These are phyloP conservation scores for Drosophila carrolli DNA, from an alignment of 1,140 invertebrate species.

Conservation along the genomic window DNA sequence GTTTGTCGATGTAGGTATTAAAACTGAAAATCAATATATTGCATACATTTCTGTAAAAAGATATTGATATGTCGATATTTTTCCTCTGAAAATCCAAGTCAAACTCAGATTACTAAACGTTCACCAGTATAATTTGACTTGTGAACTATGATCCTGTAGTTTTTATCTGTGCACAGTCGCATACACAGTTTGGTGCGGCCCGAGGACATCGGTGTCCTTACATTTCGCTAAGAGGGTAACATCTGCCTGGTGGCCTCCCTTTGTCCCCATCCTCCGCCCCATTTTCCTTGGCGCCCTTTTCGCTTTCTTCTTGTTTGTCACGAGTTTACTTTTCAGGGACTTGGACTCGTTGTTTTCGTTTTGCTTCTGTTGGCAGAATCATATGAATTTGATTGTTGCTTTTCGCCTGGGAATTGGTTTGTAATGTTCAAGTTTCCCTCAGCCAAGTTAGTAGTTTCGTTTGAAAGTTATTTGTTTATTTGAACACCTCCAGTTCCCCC, in stretches of 20 bases:
- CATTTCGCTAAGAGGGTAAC: conserved; percentile 43
- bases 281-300: conserved; percentile 24
- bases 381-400: conserved; percentile 15
- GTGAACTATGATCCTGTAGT: neutral
- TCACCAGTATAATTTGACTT: neutral
- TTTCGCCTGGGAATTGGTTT: neutral
- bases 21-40: too few species aligned
- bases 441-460: neutral
- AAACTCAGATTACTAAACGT: neutral
- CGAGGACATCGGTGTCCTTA: conserved; percentile 42
- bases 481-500: neutral
- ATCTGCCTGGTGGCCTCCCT: conserved; percentile 31
- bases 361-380: conserved; percentile 3
- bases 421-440: neutral
- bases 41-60: too few species aligned
- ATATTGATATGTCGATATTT: too few species aligned
- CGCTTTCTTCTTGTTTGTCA: conserved; percentile 14
- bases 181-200: conserved; percentile 11
- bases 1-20: too few species aligned
- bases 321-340: conserved; percentile 30
- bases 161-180: conserved; percentile 10
- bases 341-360: conserved; percentile 25
- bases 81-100: too few species aligned
- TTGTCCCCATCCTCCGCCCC: neutral
- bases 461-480: neutral